These are phyloP conservation scores for Pedetes capensis DNA, from an alignment of 2,113 vertebrate species.

Conservation along the genomic window DNA sequence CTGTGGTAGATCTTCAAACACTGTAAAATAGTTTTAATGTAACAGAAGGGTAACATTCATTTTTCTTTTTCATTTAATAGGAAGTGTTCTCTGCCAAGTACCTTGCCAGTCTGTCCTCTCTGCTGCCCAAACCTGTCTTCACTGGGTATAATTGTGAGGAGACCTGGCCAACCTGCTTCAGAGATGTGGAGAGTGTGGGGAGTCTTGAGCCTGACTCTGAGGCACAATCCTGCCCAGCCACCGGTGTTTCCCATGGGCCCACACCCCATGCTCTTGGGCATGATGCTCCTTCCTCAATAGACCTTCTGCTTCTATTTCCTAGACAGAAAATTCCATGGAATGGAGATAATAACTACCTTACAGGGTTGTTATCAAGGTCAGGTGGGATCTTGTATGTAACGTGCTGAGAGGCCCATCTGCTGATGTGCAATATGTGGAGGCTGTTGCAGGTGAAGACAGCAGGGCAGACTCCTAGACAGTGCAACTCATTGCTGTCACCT, in stretches of 20 bases:
- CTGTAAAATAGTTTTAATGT: background rate
- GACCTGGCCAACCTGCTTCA: background rate
- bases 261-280: background rate
- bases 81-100: background rate
- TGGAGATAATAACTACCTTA: background rate
- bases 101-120: background rate
- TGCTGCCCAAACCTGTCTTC: background rate
- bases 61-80: background rate
- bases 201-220: too few species aligned
- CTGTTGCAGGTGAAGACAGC: background rate
- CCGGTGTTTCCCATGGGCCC: background rate
- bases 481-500: background rate
- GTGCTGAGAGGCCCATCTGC: background rate
- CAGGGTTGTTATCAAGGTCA: constrained; percentile 24
- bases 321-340: background rate
- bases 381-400: background rate
- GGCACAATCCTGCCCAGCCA: rapidly evolving
- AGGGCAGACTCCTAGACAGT: background rate
- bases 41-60: background rate
- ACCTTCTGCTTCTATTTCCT: background rate
- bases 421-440: too few species aligned
- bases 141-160: background rate
- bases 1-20: background rate
- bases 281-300: background rate
- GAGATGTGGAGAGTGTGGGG: background rate